Conservation (phyloP, 2,113 vertebrate genomes). For the Calyptommatus sinebrachiatus region DNA sequence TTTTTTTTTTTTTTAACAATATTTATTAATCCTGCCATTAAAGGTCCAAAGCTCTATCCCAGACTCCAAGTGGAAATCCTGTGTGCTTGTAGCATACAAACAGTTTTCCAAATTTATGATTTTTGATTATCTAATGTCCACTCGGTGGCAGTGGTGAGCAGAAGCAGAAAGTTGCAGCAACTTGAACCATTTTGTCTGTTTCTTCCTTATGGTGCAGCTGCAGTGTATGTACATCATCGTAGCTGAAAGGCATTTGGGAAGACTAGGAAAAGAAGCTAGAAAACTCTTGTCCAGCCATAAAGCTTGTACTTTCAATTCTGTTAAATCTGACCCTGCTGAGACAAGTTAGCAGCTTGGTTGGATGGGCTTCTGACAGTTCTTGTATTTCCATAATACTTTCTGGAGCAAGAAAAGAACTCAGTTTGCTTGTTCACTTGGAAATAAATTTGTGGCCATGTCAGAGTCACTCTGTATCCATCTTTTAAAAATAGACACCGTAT, state of each 20-base stretch:
- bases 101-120: too few species aligned
- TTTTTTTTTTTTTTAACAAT: too few species aligned
- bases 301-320: not conserved
- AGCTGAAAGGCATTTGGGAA: not conserved
- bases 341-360: not conserved
- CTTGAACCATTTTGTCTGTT: too few species aligned
- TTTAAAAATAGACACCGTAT: not conserved
- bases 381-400: not conserved
- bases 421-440: conserved; percentile 12
- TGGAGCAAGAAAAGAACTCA: not conserved
- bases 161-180: too few species aligned
- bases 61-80: too few species aligned
- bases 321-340: not conserved
- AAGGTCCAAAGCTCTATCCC: too few species aligned
- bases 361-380: not conserved
- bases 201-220: too few species aligned
- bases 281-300: not conserved
- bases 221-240: not conserved
- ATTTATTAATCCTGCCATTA: too few species aligned
- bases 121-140: too few species aligned
- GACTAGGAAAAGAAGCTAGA: not conserved
- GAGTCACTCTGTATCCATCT: not conserved
- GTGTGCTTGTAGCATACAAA: too few species aligned
- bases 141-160: too few species aligned
- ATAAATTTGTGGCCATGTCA: conserved; percentile 29